Conservation (phyloP, 2,113 vertebrate species). For the Hipposideros armiger region DNA sequence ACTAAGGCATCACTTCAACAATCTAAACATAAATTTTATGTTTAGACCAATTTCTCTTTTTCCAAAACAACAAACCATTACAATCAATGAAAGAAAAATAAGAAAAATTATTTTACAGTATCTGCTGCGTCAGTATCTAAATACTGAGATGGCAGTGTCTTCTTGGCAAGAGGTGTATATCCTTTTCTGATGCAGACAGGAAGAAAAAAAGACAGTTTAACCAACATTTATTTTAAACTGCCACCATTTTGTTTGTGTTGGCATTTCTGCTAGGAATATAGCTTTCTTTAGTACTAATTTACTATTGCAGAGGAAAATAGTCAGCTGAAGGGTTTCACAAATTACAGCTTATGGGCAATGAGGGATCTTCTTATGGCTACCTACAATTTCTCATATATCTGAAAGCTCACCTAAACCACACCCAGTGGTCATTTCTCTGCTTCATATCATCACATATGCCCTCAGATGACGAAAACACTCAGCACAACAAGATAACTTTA, state of each 20-base stretch:
- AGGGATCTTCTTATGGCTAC: background rate
- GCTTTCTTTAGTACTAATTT: conserved; percentile 60
- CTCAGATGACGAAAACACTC: conserved; percentile 10
- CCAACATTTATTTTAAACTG: background rate
- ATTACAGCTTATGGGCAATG: conserved; percentile 10
- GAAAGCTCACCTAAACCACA: conserved; percentile 60
- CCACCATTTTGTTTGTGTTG: background rate
- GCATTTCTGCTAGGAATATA: conserved; percentile 8
- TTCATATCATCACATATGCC: background rate
- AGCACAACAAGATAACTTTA: conserved; percentile 33
- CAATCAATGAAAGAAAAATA: background rate
- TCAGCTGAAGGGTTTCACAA: conserved; percentile 20
- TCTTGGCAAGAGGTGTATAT: conserved; percentile 22
- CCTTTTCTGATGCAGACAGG: conserved; percentile 28
- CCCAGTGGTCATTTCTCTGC: conserved; percentile 52
- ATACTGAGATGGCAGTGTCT: background rate
- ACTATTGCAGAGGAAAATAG: background rate
- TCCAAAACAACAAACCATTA: conserved; percentile 19
- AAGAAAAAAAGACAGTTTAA: conserved; percentile 21
- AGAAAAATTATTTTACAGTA: conserved; percentile 1
- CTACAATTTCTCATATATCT: conserved; percentile 57
- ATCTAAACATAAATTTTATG: background rate
- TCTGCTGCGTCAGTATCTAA: background rate
- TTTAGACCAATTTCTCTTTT: background rate
- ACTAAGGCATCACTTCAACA: background rate